phyloP scores from a whole-genome alignment of 2,797 vertebrate genomes.

The Sebastolobus alascanus region DNA sequence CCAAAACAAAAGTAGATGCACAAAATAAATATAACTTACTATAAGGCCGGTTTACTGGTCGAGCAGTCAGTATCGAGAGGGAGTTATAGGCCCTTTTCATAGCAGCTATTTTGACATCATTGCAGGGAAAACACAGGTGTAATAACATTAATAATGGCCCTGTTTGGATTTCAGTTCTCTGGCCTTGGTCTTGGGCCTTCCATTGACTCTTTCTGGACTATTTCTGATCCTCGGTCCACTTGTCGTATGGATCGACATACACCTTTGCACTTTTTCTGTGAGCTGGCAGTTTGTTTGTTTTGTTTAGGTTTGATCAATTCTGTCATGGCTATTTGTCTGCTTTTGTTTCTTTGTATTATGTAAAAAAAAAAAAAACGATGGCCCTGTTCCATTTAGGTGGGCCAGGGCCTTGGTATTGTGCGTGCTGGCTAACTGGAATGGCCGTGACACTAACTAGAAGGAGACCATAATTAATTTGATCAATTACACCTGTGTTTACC shows the following conservation, averaged over 20 bases:
- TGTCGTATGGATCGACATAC: too few species aligned
- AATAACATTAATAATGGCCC: background rate
- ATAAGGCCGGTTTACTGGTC: conserved; percentile 33
- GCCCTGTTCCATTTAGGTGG: background rate
- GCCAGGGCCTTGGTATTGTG: background rate
- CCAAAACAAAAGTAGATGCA: conserved; percentile 25
- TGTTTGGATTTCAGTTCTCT: too few species aligned
- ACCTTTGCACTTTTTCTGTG: too few species aligned
- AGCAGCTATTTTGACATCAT: background rate
- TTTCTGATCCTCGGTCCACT: too few species aligned
- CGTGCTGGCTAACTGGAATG: conserved; percentile 1
- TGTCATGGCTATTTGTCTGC: too few species aligned
- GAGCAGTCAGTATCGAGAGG: conserved; percentile 37
- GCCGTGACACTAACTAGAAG: background rate
- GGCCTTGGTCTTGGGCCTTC: too few species aligned
- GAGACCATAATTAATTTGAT: background rate
- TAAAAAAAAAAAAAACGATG: background rate
- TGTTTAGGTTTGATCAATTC: too few species aligned
- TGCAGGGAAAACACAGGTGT: background rate
- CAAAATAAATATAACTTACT: conserved; percentile 42
- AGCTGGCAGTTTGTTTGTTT: too few species aligned
- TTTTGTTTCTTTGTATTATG: too few species aligned
- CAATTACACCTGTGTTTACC: background rate
- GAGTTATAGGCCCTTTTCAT: conserved; percentile 18
- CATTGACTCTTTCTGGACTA: too few species aligned